These are phyloP conservation scores for Melanchra persicariae DNA, from an alignment of 2,888 invertebrate genomes.

Conservation along the genomic window DNA sequence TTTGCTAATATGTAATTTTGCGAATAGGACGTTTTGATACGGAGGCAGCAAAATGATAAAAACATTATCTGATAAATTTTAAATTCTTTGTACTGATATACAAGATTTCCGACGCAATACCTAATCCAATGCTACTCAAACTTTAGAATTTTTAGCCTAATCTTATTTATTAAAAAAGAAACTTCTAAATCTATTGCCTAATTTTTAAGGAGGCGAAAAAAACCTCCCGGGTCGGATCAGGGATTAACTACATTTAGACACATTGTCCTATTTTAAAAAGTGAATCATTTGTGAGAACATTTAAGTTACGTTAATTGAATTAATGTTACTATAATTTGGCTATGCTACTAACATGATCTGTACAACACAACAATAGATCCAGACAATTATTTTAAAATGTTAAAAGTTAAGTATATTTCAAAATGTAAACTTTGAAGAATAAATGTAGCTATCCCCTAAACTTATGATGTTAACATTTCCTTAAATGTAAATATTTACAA, in stretches of 20 bases:
- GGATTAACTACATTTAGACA: conserved; percentile 73
- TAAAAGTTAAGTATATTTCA: conserved; percentile 26
- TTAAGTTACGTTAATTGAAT: conserved; percentile 1
- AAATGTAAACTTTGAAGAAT: conserved; percentile 55
- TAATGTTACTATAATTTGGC: conserved; percentile 36
- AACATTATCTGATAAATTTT: conserved; percentile 72
- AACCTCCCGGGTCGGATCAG: conserved; percentile 67
- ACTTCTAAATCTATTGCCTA: conserved; percentile 76
- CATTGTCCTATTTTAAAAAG: conserved; percentile 26
- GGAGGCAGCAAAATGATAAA: too few relatives aligned
- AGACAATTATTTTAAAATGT: conserved; percentile 30
- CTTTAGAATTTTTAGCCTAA: conserved; percentile 80
- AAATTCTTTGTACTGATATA: conserved; percentile 89
- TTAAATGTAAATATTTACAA: conserved; percentile 81
- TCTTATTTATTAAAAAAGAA: conserved; percentile 78
- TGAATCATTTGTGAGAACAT: conserved; percentile 31
- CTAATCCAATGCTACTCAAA: conserved; percentile 77
- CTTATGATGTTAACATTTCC: conserved; percentile 71
- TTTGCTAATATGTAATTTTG: too few relatives aligned
- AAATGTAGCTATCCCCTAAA: conserved; percentile 67
- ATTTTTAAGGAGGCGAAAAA: conserved; percentile 72
- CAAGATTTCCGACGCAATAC: conserved; percentile 81
- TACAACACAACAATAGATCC: conserved; percentile 48
- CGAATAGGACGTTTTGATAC: too few relatives aligned
- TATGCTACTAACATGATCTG: conserved; percentile 50